Evolutionary conservation across 2,113 vertebrate genomes (phyloP).

Genomic region (Eupsittula cactorum): DNA sequence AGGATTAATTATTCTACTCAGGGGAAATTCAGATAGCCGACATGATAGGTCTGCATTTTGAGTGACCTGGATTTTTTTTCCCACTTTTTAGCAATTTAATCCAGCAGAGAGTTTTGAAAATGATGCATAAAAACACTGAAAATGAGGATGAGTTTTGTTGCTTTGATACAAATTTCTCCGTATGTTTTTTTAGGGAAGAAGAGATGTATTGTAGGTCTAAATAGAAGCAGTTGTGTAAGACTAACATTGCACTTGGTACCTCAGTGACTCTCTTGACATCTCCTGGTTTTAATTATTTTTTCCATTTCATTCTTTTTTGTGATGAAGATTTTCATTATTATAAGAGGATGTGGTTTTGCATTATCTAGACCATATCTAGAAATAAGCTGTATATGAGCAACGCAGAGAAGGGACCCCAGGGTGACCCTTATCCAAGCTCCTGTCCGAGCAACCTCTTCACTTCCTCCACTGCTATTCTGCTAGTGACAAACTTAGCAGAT

Average conservation of each 20-base stretch:
- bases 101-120: not conserved
- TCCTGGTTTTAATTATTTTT: accelerated
- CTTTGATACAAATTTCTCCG: not conserved
- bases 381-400: accelerated
- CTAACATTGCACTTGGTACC: not conserved
- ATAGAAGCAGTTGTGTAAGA: not conserved
- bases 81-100: not conserved
- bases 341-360: not conserved
- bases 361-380: accelerated
- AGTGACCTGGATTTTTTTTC: too few species aligned
- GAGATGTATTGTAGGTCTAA: not conserved
- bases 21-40: not conserved
- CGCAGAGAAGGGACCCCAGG: not conserved
- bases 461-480: not conserved
- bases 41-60: not conserved
- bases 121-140: not conserved
- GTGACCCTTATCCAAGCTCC: not conserved
- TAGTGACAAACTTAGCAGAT: not conserved
- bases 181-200: not conserved
- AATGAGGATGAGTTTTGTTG: not conserved
- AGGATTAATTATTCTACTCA: not conserved
- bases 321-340: not conserved
- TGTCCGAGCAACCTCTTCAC: not conserved
- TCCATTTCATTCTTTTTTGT: not conserved
- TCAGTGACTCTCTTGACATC: not conserved